Conservation (phyloP, 2,113 vertebrate genomes). For the Tetraodon nigroviridis region DNA sequence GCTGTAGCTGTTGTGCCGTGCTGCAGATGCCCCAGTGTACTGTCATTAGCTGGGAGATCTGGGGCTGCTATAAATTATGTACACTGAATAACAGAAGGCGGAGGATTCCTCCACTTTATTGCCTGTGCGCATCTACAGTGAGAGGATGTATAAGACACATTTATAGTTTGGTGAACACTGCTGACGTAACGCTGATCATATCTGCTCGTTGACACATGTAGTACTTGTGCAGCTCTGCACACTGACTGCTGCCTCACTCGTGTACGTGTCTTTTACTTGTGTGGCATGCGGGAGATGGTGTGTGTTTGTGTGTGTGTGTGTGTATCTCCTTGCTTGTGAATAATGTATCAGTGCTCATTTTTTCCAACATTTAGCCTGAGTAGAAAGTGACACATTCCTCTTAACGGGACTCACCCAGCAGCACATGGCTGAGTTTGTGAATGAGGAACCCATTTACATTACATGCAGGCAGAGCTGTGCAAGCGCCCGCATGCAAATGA, state of each 20-base stretch:
- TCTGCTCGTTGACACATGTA: neutral
- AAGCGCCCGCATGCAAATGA: conserved; percentile 28
- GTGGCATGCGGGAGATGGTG: conserved; percentile 16
- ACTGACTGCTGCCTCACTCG: conserved; percentile 17
- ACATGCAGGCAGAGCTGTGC: conserved; percentile 2
- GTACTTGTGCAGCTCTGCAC: conserved; percentile 6
- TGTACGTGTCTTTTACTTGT: conserved; percentile 50
- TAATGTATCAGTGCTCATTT: conserved; percentile 63
- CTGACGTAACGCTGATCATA: conserved; percentile 35
- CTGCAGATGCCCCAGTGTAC: conserved; percentile 71
- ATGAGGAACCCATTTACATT: conserved; percentile 40
- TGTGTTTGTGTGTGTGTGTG: conserved; percentile 24
- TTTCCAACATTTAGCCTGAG: conserved; percentile 55
- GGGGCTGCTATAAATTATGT: conserved; percentile 76
- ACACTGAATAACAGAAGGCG: conserved; percentile 70
- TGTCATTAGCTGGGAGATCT: conserved; percentile 72
- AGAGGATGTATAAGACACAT: conserved; percentile 17
- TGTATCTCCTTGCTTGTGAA: conserved; percentile 54
- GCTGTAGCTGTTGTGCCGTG: conserved; percentile 60
- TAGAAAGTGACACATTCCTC: conserved; percentile 54
- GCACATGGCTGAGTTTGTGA: conserved; percentile 63
- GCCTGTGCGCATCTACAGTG: conserved; percentile 12
- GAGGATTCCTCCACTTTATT: conserved; percentile 62
- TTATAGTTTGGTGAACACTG: conserved; percentile 10
- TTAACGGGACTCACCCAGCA: conserved; percentile 51